Conservation (phyloP, 2,797 vertebrate genomes). For the Enteromius afrohamiltoni region DNA sequence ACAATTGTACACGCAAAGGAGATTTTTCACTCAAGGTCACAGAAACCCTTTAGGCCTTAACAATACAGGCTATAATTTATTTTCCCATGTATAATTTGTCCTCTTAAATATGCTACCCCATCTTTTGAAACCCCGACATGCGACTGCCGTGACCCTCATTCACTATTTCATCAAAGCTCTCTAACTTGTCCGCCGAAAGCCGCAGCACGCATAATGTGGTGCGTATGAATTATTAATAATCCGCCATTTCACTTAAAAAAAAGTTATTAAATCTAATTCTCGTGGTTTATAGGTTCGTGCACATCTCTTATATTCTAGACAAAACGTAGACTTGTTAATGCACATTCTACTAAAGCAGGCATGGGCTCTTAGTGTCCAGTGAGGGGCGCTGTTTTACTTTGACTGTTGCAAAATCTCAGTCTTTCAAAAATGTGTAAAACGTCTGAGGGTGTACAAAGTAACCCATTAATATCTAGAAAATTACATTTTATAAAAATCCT, state of each 20-base stretch:
- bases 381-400: conserved; percentile 75
- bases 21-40: background rate
- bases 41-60: background rate
- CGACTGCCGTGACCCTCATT: conserved; percentile 21
- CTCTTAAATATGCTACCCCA: background rate
- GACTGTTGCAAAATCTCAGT: conserved; percentile 17
- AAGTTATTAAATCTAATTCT: conserved; percentile 50
- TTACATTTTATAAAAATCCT: conserved; percentile 38
- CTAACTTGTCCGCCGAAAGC: conserved; percentile 46
- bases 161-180: conserved; percentile 52
- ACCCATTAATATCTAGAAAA: conserved; percentile 30
- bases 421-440: background rate
- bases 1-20: background rate
- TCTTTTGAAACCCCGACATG: background rate
- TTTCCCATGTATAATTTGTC: background rate
- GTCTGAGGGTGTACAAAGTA: background rate
- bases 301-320: background rate
- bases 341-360: background rate
- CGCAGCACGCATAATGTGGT: conserved; percentile 63
- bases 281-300: conserved; percentile 34
- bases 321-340: conserved; percentile 21
- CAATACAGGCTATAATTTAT: background rate
- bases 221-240: conserved; percentile 69
- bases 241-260: conserved; percentile 54
- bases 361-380: conserved; percentile 58